Conservation (phyloP, 2,113 vertebrate genomes). For the Charina bottae region DNA sequence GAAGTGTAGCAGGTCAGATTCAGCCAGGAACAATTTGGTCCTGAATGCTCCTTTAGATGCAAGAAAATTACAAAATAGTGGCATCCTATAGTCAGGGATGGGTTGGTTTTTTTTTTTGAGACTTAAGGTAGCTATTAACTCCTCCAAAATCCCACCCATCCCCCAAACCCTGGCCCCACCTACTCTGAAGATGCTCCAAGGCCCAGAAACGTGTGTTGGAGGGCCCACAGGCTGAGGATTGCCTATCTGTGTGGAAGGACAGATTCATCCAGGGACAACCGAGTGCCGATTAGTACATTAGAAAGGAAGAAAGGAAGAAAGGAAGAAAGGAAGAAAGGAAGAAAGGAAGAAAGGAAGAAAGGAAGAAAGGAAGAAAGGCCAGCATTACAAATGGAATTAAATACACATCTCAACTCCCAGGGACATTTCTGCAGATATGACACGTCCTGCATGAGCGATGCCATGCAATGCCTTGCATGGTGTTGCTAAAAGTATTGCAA, state of each 20-base stretch:
- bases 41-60: neutral
- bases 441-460: neutral
- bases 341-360: neutral
- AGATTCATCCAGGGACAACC: no score
- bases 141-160: no score
- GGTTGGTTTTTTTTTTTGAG: no score
- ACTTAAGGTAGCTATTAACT: no score
- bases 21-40: neutral
- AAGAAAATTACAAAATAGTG: neutral
- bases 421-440: neutral
- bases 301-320: neutral
- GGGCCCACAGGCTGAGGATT: neutral
- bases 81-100: neutral
- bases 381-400: neutral
- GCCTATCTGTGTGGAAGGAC: no score
- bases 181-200: no score
- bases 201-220: neutral
- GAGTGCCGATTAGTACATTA: no score
- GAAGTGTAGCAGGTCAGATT: neutral
- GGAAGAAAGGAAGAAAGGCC: neutral
- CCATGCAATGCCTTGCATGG: neutral
- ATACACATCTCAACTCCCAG: neutral
- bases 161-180: no score
- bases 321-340: neutral
- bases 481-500: slow-evolving; percentile 27